Evolutionary conservation across 2,888 invertebrate species (phyloP), one percentile per base, ranked within the genome.

Genomic region (Drosophila tanythrix): DNA sequence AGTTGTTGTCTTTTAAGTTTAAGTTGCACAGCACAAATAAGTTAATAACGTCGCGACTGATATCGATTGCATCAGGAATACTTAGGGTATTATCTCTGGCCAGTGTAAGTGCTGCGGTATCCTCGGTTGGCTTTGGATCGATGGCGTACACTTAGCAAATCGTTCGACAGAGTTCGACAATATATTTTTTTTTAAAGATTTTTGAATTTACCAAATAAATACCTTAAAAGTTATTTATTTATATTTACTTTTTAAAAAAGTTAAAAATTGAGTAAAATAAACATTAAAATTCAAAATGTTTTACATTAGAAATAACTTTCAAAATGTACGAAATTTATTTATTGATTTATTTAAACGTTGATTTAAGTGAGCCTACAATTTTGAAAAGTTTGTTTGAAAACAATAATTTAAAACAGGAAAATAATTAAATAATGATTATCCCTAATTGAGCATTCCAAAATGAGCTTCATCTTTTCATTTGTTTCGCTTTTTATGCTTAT

Each of bases 1-100:
- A 70, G 56, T 55, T 56, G 29, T 29, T n/a, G 27, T 56, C 68
- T 72, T 71, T 65, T 59, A 77, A 77, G 66, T 69, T 71, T 71
- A 72, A 51, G 67, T 68, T 76, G 8, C 35, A 10, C 40, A 40
- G 43, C 57, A 55, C 43, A 55, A 66, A 76, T 61, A 70, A 70
- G 70, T 72, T 81, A 79, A 80, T 75, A 78, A 63, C 61, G 38
- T 36, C 27, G 72, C 46, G 53, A 21, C 31, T 57, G 50, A 69
- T 71, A 76, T 82, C 82, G 80, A 76, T 79, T 79, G 82, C 73
- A 67, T n/a, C 40, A 29, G 18, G 58, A 51, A 61, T 70, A 52
- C 68, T 74, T 70, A 35, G 58, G 40, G 71, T 59, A 64, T 77
- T 82, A 69, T 79, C 71, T 74, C 66, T 82, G 76, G 25, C 15